A percentile compares a stretch with the other conserved stretches of the same genome.
Conservation (phyloP, 1,140 invertebrate species). For the Goniozus legneri region DNA sequence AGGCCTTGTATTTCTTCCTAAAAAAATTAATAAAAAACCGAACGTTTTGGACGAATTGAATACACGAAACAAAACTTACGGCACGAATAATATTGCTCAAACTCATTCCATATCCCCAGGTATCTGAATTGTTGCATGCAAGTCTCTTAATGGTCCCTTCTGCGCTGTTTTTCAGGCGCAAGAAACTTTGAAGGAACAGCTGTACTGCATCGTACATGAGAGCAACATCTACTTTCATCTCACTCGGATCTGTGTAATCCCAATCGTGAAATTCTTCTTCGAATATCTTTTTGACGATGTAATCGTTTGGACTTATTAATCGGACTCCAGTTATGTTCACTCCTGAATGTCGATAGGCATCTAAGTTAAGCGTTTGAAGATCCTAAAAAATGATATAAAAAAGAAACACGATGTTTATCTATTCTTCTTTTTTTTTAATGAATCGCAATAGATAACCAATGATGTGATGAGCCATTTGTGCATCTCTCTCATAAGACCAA, state of each 20-base stretch:
- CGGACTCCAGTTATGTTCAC: conserved; percentile 81
- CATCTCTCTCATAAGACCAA: conserved; percentile 87
- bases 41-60: no score
- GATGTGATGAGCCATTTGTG: conserved; percentile 85
- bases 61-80: conserved; percentile 58
- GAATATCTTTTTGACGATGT: conserved; percentile 56
- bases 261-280: conserved; percentile 23
- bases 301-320: conserved; percentile 64
- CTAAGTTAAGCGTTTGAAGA: conserved; percentile 76
- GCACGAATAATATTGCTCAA: conserved; percentile 82
- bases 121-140: conserved; percentile 67
- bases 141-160: conserved; percentile 76
- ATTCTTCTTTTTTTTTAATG: no score
- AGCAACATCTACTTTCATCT: conserved; percentile 80
- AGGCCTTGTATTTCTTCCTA: conserved; percentile 56
- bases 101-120: conserved; percentile 76
- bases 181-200: conserved; percentile 86
- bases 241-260: conserved; percentile 25
- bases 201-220: conserved; percentile 93
- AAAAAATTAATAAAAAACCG: neutral
- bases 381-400: conserved; percentile 59
- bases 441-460: conserved; percentile 68
- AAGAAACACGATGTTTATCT: no score
- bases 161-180: conserved; percentile 77
- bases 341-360: conserved; percentile 77